A percentile compares a stretch with the other conserved stretches of the same genome.
These are phyloP conservation scores for Baccha elongata DNA, from an alignment of 2,888 invertebrate genomes.

Conservation along the genomic window DNA sequence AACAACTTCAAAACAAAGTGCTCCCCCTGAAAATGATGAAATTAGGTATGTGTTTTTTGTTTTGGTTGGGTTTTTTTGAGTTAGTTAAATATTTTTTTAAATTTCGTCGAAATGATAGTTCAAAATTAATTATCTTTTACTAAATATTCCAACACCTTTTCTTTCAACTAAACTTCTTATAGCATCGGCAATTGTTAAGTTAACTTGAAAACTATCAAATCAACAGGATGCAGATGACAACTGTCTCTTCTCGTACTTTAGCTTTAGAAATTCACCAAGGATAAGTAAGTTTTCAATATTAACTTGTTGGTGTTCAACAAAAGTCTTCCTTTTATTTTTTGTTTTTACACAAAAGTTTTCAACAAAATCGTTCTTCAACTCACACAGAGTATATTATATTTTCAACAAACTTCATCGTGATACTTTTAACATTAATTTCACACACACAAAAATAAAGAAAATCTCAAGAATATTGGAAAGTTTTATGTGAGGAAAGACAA, in stretches of 20 bases:
- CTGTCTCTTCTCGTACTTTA: slow-evolving; percentile 8
- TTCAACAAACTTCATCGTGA: slow-evolving; percentile 57
- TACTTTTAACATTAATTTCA: slow-evolving; percentile 67
- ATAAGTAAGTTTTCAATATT: slow-evolving; percentile 43
- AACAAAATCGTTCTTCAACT: slow-evolving; percentile 48
- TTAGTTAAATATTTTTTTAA: too few species aligned
- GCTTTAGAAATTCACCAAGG: slow-evolving; percentile 27
- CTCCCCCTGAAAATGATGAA: too few species aligned
- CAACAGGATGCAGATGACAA: slow-evolving; percentile 41
- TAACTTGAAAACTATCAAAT: too few species aligned
- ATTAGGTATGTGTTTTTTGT: too few species aligned
- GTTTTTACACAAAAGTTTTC: slow-evolving; percentile 40
- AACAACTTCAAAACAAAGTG: too few species aligned
- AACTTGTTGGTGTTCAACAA: slow-evolving; percentile 56
- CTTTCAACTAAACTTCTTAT: too few species aligned
- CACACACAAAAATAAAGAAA: slow-evolving; percentile 58
- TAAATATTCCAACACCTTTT: too few species aligned
- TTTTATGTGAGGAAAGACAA: slow-evolving; percentile 69
- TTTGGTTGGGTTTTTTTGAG: too few species aligned
- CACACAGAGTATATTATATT: slow-evolving; percentile 48
- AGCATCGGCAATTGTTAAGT: too few species aligned
- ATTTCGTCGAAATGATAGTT: too few species aligned
- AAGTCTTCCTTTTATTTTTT: slow-evolving; percentile 14
- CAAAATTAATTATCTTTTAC: too few species aligned
- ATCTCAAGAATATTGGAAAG: slow-evolving; percentile 69